These are phyloP conservation scores for Lepus oiostolus DNA, from an alignment of 2,797 vertebrate species.

Conservation along the genomic window DNA sequence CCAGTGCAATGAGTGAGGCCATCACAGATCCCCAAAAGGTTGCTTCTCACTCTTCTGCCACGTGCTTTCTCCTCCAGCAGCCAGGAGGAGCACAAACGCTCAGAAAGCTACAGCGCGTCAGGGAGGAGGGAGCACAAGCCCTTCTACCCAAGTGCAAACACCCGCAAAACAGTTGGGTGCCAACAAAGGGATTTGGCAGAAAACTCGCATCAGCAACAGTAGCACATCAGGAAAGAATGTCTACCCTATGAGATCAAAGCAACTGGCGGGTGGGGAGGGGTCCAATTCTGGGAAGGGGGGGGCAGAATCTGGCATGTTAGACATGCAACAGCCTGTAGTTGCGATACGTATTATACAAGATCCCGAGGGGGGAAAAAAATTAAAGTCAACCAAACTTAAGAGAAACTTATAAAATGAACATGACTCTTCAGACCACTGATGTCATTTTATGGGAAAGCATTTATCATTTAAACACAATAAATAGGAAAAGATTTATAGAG, in stretches of 20 bases:
- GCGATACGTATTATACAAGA: neutral
- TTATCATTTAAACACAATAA: slow-evolving; percentile 85
- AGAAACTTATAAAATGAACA: slow-evolving; percentile 77
- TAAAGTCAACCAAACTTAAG: slow-evolving; percentile 39
- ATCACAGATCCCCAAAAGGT: neutral
- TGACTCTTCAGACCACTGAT: slow-evolving; percentile 84
- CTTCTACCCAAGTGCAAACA: neutral
- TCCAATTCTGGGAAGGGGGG: neutral
- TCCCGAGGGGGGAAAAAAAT: neutral
- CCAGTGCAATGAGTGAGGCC: rapidly evolving
- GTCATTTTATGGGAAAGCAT: slow-evolving; percentile 85
- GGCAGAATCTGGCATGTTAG: neutral
- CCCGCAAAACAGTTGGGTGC: neutral
- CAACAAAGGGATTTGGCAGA: neutral
- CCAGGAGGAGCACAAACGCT: neutral
- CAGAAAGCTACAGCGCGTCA: neutral
- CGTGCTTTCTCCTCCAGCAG: neutral
- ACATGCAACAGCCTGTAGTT: neutral
- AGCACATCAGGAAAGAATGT: neutral
- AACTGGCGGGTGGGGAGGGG: too few relatives aligned
- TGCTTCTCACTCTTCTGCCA: neutral
- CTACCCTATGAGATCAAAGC: neutral
- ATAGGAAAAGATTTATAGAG: slow-evolving; percentile 84
- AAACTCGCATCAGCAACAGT: neutral
- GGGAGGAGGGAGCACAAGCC: too few relatives aligned